These are phyloP conservation scores for Sympetrum striolatum DNA, from an alignment of 2,888 invertebrate genomes.

Conservation along the genomic window DNA sequence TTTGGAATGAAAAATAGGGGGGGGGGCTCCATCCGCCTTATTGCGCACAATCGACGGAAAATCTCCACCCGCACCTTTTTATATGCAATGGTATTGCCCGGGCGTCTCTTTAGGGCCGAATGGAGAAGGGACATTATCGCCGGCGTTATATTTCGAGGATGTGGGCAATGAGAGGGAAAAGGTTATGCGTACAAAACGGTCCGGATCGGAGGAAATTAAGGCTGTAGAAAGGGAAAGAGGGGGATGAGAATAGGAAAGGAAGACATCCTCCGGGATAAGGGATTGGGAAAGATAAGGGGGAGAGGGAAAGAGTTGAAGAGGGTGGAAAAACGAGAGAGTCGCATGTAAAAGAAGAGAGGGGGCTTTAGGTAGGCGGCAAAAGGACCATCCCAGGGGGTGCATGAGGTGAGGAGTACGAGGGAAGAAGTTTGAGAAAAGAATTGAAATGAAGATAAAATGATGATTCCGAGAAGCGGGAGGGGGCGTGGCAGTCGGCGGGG, in stretches of 20 bases:
- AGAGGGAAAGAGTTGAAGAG: neutral
- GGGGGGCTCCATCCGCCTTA: neutral
- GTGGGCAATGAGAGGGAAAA: neutral
- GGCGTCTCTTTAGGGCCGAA: neutral
- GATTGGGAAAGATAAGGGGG: neutral
- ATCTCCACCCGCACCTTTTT: neutral
- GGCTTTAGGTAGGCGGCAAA: neutral
- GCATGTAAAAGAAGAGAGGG: neutral
- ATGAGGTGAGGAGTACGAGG: neutral
- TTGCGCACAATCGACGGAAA: neutral
- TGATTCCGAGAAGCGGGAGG: neutral
- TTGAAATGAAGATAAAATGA: slow-evolving; percentile 43
- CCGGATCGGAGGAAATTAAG: neutral
- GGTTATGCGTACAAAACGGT: neutral
- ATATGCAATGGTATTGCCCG: neutral
- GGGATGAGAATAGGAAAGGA: neutral
- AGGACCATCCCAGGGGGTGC: neutral
- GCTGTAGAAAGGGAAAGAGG: neutral
- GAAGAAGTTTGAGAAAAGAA: slow-evolving; percentile 16
- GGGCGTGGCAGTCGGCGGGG: neutral
- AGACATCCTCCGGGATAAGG: too few relatives aligned
- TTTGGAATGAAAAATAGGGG: neutral
- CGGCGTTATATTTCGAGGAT: neutral
- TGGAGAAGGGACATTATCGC: neutral
- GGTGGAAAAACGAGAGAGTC: neutral